Conservation (phyloP, 1,140 invertebrate genomes). For the Drosophila watanabei region DNA sequence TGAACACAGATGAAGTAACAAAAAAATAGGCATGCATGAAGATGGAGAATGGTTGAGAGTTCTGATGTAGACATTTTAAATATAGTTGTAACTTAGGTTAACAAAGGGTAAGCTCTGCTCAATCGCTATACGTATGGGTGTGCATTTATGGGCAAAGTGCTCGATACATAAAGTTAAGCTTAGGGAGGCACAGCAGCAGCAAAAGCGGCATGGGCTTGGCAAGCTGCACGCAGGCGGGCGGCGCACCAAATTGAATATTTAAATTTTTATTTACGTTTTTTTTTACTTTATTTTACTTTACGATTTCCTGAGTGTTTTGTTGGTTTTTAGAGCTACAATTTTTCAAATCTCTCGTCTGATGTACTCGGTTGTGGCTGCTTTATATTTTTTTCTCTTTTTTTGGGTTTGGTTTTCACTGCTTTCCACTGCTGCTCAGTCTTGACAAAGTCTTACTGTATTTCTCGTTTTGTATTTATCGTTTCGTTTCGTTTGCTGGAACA, state of each 20-base stretch:
- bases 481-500: slow-evolving; percentile 55
- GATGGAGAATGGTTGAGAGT: slow-evolving; percentile 27
- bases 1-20: slow-evolving; percentile 22
- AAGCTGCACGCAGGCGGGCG: slow-evolving; percentile 55
- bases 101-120: slow-evolving; percentile 12
- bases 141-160: slow-evolving; percentile 14
- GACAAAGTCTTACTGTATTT: slow-evolving; percentile 76
- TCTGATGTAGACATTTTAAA: slow-evolving; percentile 26
- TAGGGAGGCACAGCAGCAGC: slow-evolving; percentile 55
- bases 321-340: slow-evolving; percentile 39
- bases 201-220: slow-evolving; percentile 39
- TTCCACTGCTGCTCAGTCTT: slow-evolving; percentile 78
- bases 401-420: slow-evolving; percentile 54
- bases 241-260: slow-evolving; percentile 55
- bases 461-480: slow-evolving; percentile 51
- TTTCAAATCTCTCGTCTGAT: slow-evolving; percentile 18
- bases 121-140: slow-evolving; percentile 19
- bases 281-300: slow-evolving; percentile 57
- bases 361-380: slow-evolving; percentile 15
- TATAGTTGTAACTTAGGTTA: slow-evolving; percentile 22
- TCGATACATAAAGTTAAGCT: slow-evolving; percentile 27
- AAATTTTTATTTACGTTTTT: slow-evolving; percentile 31
- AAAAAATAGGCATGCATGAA: slow-evolving; percentile 25
- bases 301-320: slow-evolving; percentile 72
- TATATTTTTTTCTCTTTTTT: slow-evolving; percentile 31